These are phyloP conservation scores for Oreochromis mossambicus DNA, from an alignment of 2,797 vertebrate genomes.

Conservation along the genomic window DNA sequence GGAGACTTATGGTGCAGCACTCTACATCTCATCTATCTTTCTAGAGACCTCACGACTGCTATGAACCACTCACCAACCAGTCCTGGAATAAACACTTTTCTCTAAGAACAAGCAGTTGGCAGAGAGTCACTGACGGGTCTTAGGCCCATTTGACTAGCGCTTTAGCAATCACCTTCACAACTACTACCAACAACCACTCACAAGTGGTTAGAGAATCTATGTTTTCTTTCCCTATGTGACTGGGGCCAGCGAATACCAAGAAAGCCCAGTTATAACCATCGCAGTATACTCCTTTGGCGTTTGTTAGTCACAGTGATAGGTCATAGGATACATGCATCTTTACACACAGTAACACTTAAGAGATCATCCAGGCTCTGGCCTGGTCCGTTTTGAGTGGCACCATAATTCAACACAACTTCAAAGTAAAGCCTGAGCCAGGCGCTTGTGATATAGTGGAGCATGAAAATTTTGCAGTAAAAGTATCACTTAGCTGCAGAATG, in stretches of 20 bases:
- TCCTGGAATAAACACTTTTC: not conserved
- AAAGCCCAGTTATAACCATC: not conserved
- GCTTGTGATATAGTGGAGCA: not conserved
- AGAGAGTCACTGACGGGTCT: not conserved
- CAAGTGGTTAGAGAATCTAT: not conserved
- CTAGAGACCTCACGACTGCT: not conserved
- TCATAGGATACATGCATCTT: not conserved
- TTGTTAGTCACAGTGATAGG: not conserved
- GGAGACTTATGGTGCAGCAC: not conserved
- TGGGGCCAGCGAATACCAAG: accelerated
- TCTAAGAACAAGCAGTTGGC: not conserved
- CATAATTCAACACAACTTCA: not conserved
- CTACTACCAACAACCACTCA: not conserved
- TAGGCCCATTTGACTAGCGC: not conserved
- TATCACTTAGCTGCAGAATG: not conserved
- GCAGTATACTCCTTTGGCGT: not conserved
- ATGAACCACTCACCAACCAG: not conserved
- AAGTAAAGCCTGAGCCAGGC: not conserved
- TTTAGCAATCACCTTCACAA: not conserved
- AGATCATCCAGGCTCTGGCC: accelerated
- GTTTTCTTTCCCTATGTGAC: not conserved
- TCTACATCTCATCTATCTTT: not conserved
- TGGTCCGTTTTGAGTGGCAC: not conserved
- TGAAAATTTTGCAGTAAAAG: not conserved
- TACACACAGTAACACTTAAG: not conserved